Evolutionary conservation across 1,140 invertebrate genomes (phyloP).

Genomic region (Phortica variegata): DNA sequence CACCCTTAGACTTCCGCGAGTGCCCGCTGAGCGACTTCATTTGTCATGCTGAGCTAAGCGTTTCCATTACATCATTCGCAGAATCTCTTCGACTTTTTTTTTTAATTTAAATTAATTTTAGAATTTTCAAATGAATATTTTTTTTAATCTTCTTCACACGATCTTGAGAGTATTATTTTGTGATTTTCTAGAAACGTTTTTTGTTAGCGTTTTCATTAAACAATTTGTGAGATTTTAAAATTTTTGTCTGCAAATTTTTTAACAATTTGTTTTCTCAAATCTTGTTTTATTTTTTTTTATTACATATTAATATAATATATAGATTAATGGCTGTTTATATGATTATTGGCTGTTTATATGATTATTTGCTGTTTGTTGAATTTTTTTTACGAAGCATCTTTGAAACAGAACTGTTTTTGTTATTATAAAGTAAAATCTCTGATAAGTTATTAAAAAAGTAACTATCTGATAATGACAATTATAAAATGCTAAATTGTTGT

Average conservation of each 20-base stretch:
- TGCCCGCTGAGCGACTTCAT: constrained; percentile 43
- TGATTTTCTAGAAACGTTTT: not conserved
- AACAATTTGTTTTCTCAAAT: not conserved
- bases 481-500: no score
- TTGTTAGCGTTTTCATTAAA: not conserved
- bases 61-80: constrained; percentile 8
- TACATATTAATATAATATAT: not conserved
- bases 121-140: not conserved
- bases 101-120: not conserved
- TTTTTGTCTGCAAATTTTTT: not conserved
- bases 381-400: no score
- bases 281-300: not conserved
- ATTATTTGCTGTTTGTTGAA: no score
- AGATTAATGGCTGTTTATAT: no score
- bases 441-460: no score
- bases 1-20: no score
- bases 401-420: no score
- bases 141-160: not conserved
- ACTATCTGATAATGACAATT: no score
- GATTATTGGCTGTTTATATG: no score
- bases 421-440: no score
- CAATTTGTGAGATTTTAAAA: no score
- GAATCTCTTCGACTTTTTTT: not conserved
- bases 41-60: constrained; percentile 34
- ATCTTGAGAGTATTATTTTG: not conserved